These are phyloP conservation scores for Diorhabda carinulata DNA, from an alignment of 1,140 invertebrate genomes.

Conservation along the genomic window DNA sequence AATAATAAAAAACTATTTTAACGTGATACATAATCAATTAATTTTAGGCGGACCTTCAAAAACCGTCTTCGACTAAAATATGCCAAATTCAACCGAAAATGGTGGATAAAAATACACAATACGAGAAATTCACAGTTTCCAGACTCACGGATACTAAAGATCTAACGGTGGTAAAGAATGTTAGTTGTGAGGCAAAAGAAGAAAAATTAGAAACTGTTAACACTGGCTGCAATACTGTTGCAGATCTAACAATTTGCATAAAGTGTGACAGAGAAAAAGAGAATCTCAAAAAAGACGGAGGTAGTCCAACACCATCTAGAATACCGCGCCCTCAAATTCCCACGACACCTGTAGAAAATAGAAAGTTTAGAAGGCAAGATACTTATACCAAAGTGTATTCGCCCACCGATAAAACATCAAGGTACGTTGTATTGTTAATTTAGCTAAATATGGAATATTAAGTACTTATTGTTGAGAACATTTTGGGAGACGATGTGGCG, in stretches of 20 bases:
- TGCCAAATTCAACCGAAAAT: conserved; percentile 43
- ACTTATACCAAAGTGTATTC: conserved; percentile 50
- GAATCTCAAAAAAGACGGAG: conserved; percentile 45
- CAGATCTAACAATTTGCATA: conserved; percentile 14
- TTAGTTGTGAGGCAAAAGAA: conserved; percentile 31
- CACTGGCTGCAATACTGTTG: conserved; percentile 29
- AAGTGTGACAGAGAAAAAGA: conserved; percentile 31
- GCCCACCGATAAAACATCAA: conserved; percentile 21
- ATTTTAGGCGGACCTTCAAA: conserved; percentile 25
- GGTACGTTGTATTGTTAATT: no score
- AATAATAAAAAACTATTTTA: no score
- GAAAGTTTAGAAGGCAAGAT: conserved; percentile 51
- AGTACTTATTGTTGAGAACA: not conserved
- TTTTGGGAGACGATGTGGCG: no score
- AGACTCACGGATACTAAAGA: conserved; percentile 42
- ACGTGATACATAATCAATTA: no score
- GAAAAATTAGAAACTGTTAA: conserved; percentile 24
- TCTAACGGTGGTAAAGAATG: conserved; percentile 25
- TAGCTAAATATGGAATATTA: not conserved
- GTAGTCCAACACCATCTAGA: conserved; percentile 37
- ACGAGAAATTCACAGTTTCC: conserved; percentile 28
- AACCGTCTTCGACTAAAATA: conserved; percentile 39
- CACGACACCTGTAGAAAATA: conserved; percentile 48
- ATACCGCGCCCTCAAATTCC: conserved; percentile 50
- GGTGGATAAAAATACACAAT: conserved; percentile 39